Evolutionary conservation across 2,113 vertebrate genomes (phyloP).

Genomic region (Thamnaconus septentrionalis): DNA sequence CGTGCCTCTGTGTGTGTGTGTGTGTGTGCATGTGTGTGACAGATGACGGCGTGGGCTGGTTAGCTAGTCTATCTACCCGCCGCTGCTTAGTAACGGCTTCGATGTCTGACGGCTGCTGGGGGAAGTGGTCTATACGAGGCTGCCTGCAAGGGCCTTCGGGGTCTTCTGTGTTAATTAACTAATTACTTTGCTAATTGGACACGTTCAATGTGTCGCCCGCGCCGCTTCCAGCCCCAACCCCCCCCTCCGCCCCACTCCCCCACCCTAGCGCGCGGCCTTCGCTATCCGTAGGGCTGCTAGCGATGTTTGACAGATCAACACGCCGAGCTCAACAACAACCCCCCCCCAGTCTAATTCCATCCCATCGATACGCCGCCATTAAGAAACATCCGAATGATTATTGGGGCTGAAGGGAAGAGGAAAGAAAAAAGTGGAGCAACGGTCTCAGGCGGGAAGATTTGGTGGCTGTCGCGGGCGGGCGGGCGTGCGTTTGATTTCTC

Average conservation of each 20-base stretch:
- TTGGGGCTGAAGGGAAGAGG: no score
- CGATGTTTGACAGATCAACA: slow-evolving; percentile 21
- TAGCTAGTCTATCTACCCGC: slow-evolving; percentile 29
- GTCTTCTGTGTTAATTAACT: slow-evolving; percentile 72
- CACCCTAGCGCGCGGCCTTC: no score
- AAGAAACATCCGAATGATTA: no score
- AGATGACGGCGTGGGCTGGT: slow-evolving; percentile 40
- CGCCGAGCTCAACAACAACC: no score
- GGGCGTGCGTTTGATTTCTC: slow-evolving; percentile 38
- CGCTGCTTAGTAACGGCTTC: slow-evolving; percentile 45
- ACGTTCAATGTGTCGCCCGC: slow-evolving; percentile 36
- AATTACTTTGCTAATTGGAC: slow-evolving; percentile 78
- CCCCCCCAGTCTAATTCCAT: no score
- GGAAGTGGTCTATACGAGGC: slow-evolving; percentile 44
- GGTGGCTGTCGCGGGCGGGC: not conserved
- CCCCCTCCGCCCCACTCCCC: slow-evolving; percentile 9
- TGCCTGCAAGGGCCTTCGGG: slow-evolving; percentile 56
- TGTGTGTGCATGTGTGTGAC: slow-evolving; percentile 10
- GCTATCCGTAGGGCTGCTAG: not conserved
- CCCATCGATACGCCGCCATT: no score
- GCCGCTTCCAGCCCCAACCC: no score
- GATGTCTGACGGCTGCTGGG: slow-evolving; percentile 27
- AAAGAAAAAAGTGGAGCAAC: slow-evolving; percentile 15
- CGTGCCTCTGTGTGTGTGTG: slow-evolving; percentile 6
- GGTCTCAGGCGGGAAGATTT: slow-evolving; percentile 12